phyloP scores from a whole-genome alignment of 53 echinoderm and acorn worm genomes.

The Stichopus horrens region DNA sequence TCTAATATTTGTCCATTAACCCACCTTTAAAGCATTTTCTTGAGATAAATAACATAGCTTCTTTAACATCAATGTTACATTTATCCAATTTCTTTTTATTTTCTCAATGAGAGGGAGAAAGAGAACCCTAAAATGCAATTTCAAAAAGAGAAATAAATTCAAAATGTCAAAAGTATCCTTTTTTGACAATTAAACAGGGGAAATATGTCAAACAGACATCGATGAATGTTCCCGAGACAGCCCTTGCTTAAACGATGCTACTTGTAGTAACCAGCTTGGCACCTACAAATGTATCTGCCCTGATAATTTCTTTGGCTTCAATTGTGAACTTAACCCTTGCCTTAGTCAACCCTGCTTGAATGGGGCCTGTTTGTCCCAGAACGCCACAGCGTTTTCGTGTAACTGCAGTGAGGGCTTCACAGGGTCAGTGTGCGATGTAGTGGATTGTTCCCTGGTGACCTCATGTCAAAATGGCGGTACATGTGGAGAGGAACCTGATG shows the following conservation, averaged over 20 bases:
- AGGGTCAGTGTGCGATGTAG: slow-evolving; percentile 58
- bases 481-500: slow-evolving; percentile 54
- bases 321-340: slow-evolving; percentile 73
- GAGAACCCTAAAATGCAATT: too few relatives aligned
- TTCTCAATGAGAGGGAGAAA: too few relatives aligned
- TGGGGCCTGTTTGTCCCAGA: slow-evolving; percentile 50
- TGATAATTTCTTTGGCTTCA: slow-evolving; percentile 43
- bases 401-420: slow-evolving; percentile 69
- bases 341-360: slow-evolving; percentile 62
- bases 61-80: too few relatives aligned
- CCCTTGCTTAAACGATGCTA: slow-evolving; percentile 70
- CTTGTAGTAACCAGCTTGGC: slow-evolving; percentile 62
- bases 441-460: slow-evolving; percentile 61
- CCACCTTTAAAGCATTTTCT: too few relatives aligned
- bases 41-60: too few relatives aligned
- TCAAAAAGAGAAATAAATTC: too few relatives aligned
- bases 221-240: slow-evolving; percentile 61
- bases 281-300: slow-evolving; percentile 64
- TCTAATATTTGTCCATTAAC: too few relatives aligned
- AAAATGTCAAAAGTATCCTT: neutral
- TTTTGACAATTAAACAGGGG: slow-evolving; percentile 52
- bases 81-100: too few relatives aligned
- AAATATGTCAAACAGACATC: slow-evolving; percentile 63
- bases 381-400: slow-evolving; percentile 54
- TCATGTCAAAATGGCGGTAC: slow-evolving; percentile 68